These are phyloP conservation scores for Riptortus pedestris DNA, from an alignment of 1,140 invertebrate genomes.

Conservation along the genomic window DNA sequence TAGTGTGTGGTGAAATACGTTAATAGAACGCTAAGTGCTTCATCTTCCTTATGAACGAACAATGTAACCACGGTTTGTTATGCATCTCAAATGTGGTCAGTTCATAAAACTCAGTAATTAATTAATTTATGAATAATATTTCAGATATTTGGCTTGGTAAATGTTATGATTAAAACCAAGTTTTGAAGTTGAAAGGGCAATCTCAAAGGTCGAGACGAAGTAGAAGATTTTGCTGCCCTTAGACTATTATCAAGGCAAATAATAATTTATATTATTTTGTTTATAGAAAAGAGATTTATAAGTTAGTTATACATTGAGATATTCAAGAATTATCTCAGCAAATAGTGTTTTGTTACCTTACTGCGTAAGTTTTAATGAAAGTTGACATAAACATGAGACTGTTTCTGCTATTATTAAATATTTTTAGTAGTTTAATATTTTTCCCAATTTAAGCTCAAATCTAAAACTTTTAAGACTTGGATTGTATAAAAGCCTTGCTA, in stretches of 20 bases:
- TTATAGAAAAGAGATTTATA: neutral
- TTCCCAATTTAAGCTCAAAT: slow-evolving; percentile 5
- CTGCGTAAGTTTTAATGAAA: neutral
- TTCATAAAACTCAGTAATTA: too few relatives aligned
- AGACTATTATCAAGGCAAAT: too few relatives aligned
- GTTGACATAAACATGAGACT: neutral
- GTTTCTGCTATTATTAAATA: neutral
- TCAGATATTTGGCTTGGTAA: too few relatives aligned
- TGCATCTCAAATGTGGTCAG: neutral
- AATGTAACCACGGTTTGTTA: neutral
- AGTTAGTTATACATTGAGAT: neutral
- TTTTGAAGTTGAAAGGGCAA: too few relatives aligned
- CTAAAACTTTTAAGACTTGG: neutral
- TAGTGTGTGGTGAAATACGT: neutral
- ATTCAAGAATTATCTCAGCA: neutral
- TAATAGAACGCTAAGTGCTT: neutral
- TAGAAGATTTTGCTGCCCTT: too few relatives aligned
- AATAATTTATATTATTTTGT: neutral
- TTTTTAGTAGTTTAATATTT: neutral
- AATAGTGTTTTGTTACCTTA: neutral
- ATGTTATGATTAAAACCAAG: too few relatives aligned
- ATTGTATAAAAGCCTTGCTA: neutral
- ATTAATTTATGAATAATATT: too few relatives aligned
- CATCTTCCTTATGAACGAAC: neutral
- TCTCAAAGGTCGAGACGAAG: too few relatives aligned